Evolutionary conservation across 2,113 vertebrate genomes (phyloP).

Genomic region (Oreochromis tanganicae): DNA sequence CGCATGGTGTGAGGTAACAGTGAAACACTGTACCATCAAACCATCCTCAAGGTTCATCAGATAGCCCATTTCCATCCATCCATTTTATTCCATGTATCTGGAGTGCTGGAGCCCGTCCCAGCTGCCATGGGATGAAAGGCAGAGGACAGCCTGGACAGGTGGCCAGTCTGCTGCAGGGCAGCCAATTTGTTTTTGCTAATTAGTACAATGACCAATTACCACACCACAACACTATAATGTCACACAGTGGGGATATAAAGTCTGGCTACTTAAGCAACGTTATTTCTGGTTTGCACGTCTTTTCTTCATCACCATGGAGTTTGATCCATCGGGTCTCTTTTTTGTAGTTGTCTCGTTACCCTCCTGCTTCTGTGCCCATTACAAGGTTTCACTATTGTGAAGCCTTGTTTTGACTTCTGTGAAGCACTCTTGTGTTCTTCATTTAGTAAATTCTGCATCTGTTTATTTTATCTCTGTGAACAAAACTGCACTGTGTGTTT

Average conservation of each 20-base stretch:
- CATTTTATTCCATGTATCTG: neutral
- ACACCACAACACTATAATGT: neutral
- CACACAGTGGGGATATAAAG: neutral
- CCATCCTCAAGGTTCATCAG: neutral
- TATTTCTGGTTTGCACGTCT: neutral
- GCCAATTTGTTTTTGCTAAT: neutral
- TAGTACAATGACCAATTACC: neutral
- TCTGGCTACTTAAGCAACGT: neutral
- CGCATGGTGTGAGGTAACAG: neutral
- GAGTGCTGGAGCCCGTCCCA: neutral
- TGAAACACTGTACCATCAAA: neutral
- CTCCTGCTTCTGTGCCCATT: neutral
- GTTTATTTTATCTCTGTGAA: neutral
- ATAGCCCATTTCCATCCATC: neutral
- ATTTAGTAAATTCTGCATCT: neutral
- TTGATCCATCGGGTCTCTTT: neutral
- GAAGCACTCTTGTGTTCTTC: neutral
- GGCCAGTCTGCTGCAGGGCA: neutral
- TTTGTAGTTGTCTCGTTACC: neutral
- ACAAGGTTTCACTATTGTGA: neutral
- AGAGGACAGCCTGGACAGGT: neutral
- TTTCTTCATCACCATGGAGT: neutral
- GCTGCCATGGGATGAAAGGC: neutral
- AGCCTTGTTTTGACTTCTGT: neutral
- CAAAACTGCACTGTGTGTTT: neutral